A percentile compares a stretch with the other conserved stretches of the same genome.
These are phyloP conservation scores for Caenorhabditis sp. DNA, from an alignment of 2,888 invertebrate species.

Conservation along the genomic window DNA sequence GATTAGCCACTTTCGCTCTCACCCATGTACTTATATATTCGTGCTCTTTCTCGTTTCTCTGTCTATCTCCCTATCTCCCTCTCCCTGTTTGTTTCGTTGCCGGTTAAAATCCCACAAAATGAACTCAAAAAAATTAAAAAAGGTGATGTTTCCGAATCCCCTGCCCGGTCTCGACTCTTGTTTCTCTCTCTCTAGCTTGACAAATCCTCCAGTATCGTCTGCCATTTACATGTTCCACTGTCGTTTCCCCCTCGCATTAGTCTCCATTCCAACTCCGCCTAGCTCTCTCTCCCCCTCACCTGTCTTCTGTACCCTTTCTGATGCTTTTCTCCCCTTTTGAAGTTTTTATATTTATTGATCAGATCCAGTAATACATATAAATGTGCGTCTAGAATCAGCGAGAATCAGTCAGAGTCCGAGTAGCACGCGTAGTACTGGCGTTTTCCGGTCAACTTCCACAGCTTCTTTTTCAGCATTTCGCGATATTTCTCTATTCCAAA, in stretches of 20 bases:
- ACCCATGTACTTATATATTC: slow-evolving; percentile 13
- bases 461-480: slow-evolving; percentile 66
- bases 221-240: not conserved
- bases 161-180: slow-evolving; percentile 49
- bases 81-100: slow-evolving; percentile 35
- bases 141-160: slow-evolving; percentile 31
- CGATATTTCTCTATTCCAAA: slow-evolving; percentile 67
- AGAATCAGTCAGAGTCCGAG: slow-evolving; percentile 64
- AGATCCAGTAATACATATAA: not conserved
- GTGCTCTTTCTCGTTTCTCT: slow-evolving; percentile 21
- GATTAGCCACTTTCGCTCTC: slow-evolving; percentile 28
- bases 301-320: not conserved
- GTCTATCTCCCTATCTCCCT: slow-evolving; percentile 30
- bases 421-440: slow-evolving; percentile 68
- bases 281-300: not conserved
- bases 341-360: not conserved
- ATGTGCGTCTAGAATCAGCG: not conserved
- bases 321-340: not conserved
- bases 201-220: not conserved
- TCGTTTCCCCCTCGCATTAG: not conserved
- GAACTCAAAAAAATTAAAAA: slow-evolving; percentile 51
- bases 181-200: not conserved
- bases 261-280: slow-evolving; percentile 7
- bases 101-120: slow-evolving; percentile 54
- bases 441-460: slow-evolving; percentile 70